A percentile compares a stretch with the other conserved stretches of the same genome.
Conservation (phyloP, 2,888 invertebrate species). For the Dexiosoma caninum region DNA sequence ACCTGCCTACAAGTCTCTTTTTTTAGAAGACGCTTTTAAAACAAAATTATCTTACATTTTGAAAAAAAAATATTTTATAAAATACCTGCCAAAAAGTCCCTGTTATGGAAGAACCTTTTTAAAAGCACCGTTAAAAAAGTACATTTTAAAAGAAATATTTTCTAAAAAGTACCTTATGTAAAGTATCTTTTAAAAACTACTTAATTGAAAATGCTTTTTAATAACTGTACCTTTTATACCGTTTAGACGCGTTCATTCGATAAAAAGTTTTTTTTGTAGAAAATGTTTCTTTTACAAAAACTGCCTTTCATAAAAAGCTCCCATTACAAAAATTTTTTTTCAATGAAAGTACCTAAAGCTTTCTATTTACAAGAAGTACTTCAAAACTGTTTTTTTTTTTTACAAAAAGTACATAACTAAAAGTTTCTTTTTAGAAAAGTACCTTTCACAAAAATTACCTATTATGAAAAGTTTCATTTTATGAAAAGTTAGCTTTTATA, state of each 20-base stretch:
- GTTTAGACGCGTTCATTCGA: too few species aligned
- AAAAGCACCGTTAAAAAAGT: too few species aligned
- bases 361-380: background rate
- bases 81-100: background rate
- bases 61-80: background rate
- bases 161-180: too few species aligned
- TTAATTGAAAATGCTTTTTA: too few species aligned
- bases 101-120: background rate
- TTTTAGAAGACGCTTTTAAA: background rate
- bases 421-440: background rate
- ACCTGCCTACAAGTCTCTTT: background rate
- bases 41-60: background rate
- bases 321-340: background rate
- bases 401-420: background rate
- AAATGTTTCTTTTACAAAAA: too few species aligned
- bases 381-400: too few species aligned
- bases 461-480: background rate
- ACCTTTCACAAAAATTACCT: background rate
- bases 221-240: too few species aligned
- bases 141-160: background rate
- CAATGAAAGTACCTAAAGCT: background rate
- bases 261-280: too few species aligned
- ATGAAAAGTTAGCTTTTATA: background rate
- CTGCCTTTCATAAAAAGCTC: too few species aligned
- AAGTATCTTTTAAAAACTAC: too few species aligned